Base-by-base conservation (phyloP, 2,888 invertebrate species). In the Dryobota labecula region DNA sequence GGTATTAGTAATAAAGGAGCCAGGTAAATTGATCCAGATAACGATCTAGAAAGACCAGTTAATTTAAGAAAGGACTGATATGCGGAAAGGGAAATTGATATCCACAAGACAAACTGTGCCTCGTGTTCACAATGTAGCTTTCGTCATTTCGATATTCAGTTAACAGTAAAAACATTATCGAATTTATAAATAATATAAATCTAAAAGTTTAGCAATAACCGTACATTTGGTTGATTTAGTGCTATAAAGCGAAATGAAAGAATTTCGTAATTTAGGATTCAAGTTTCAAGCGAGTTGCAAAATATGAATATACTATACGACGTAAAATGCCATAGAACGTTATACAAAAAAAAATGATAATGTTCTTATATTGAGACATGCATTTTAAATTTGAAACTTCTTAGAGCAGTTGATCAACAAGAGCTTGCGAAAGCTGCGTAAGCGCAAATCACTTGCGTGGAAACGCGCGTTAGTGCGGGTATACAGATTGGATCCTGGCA, bases 351-450 rank as follows among this genome's bases (percentile, higher is more conserved):
- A 43, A 51, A 30, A 38, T 38, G 47, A 65, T 60, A 53, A 76
- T 70, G 58, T 64, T 51, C 53, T 36, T 71, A 61, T 33, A 70
- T 82, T 64, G 61, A 79, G 71, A 70, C 62, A 76, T 70, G 38
- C 61, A 76, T 84, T 79, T 82, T 62, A 73, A 62, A 73, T 43
- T 27, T 66, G 75, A 74, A 73, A 82, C 70, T 84, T 70, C 45
- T 63, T 64, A 72, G 68, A 84, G 70, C 51, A 63, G 65, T 72
- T 77, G 61, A 73, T 63, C 49, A 73, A 61, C 43, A 43, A 81
- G 64, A 57, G 61, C 70, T 78, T 84, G 72, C 82, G 82, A 80
- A 72, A 81, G 68, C 51, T 70, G 57, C 54, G 65, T 60, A 24
- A 9, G 53, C 54, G 75, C 68, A 72, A 80, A 63, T 74, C 27